Percentiles rank a stretch among this genome's conserved stretches.
These are phyloP conservation scores for Sminthopsis crassicaudata DNA, from an alignment of 2,113 vertebrate species.

Conservation along the genomic window DNA sequence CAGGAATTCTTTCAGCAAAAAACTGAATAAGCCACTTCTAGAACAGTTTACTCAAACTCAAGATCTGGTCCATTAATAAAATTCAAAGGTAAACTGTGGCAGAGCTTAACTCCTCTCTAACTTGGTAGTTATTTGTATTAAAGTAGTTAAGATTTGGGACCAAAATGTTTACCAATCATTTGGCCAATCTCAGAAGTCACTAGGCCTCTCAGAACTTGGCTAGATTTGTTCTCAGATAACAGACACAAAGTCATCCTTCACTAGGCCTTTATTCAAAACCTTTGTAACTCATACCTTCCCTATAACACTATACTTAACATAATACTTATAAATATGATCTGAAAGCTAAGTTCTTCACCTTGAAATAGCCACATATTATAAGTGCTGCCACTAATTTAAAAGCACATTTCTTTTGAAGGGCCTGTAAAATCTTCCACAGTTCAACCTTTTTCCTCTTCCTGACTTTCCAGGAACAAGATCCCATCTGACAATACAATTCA, in stretches of 20 bases:
- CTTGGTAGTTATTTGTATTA: background rate
- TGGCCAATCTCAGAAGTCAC: background rate
- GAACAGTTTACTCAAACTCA: background rate
- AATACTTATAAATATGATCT: background rate
- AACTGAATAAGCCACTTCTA: background rate
- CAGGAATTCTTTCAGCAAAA: background rate
- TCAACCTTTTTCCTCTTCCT: background rate
- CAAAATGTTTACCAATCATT: background rate
- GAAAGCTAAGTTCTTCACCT: background rate
- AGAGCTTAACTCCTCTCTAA: background rate
- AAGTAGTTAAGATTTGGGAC: background rate
- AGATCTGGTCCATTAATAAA: background rate
- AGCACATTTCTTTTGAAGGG: background rate
- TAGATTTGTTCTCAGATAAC: background rate
- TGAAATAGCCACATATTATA: background rate
- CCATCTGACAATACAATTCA: slow-evolving; percentile 2
- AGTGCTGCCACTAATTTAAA: background rate
- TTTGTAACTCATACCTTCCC: no score
- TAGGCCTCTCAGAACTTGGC: background rate
- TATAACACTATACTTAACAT: no score
- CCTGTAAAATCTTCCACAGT: background rate
- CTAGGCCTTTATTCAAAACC: background rate
- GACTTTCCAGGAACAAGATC: slow-evolving; percentile 29
- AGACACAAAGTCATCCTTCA: background rate
- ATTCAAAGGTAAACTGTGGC: background rate